Evolutionary conservation across 2,888 invertebrate species (phyloP).

Genomic region (Hemistola chrysoprasaria): DNA sequence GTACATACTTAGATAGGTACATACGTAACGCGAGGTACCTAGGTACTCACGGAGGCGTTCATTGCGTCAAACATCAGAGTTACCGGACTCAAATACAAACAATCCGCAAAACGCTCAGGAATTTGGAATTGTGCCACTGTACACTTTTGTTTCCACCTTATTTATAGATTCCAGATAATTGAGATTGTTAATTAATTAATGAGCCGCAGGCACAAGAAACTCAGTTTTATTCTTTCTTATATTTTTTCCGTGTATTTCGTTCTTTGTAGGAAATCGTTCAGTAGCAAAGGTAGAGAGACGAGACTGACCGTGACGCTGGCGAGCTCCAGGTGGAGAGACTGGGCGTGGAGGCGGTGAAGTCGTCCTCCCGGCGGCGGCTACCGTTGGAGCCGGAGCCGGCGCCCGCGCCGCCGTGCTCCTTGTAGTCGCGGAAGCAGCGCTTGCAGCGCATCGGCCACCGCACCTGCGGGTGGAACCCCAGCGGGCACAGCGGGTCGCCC

Average conservation of each 20-base stretch:
- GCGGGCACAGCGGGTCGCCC: conserved; percentile 93
- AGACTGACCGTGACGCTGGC: conserved; percentile 78
- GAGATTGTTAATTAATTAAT: conserved; percentile 35
- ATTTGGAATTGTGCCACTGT: conserved; percentile 70
- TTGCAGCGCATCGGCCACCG: conserved; percentile 97
- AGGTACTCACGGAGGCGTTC: conserved; percentile 37
- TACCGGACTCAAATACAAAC: conserved; percentile 61
- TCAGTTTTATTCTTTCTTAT: too few species aligned
- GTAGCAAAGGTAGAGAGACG: not conserved
- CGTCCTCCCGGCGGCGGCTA: conserved; percentile 85
- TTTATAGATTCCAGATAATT: conserved; percentile 40
- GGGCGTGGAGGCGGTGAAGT: conserved; percentile 89
- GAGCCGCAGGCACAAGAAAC: too few species aligned
- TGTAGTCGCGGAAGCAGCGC: conserved; percentile 95
- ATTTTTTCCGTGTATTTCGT: too few species aligned
- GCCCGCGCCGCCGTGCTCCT: conserved; percentile 89
- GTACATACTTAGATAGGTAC: too few species aligned
- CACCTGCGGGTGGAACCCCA: conserved; percentile 97
- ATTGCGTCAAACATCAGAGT: conserved; percentile 59
- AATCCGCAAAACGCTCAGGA: conserved; percentile 62
- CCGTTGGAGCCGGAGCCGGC: conserved; percentile 73
- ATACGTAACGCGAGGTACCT: conserved; percentile 1
- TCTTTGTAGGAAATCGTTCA: not conserved
- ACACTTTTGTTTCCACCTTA: conserved; percentile 39
- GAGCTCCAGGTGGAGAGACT: conserved; percentile 87